Evolutionary conservation across 2,888 invertebrate genomes (phyloP), one percentile per base, ranked within the genome.

Genomic region (Megaustenia siamemsis): DNA sequence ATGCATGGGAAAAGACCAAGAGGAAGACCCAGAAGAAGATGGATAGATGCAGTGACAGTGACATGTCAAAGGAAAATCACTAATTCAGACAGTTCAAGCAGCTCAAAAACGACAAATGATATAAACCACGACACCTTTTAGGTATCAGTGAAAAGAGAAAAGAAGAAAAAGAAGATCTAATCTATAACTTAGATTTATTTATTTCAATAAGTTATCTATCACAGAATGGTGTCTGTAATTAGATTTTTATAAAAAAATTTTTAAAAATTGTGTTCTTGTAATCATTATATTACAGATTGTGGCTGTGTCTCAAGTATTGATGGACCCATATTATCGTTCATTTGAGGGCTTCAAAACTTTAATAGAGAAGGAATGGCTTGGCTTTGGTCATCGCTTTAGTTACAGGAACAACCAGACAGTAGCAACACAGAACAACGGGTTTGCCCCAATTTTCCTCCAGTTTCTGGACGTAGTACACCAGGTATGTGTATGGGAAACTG

Each of bases 301-400:
- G 38, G 97, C 98, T 0, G 95, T 99, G 71, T 98, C 98, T 0
- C 98, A 99, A 94, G 95, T 99, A 21, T 97, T 99, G 93, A 95
- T 99, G 80, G 99, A 99, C 95, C 98, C 99, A 0, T 97, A 97
- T 94, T 99, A 99, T 94, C 95, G 99, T 32, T 98, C 98, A 0
- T 95, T 99, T 68, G 98, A 94, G 88, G 94, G 94, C 18, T 93
- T 94, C 89, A 89, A 96, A 97, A 96, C 97, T 24, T 95, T 99
- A 0, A 96, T 99, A 38, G 99, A 99, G 94, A 99, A 99, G 94
- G 99, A 99, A 94, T 99, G 99, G 99, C 96, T 99, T 78, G 98
- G 98, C 0, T 97, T 98, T 93, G 99, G 99, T 0, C 99, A 99
- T 94, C 96, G 97, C 45, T 99, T 94, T 94, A 97, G 97, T 76